Evolutionary conservation across 2,888 invertebrate genomes (phyloP), one percentile per base, ranked within the genome.

Genomic region (Ellobium chinense): DNA sequence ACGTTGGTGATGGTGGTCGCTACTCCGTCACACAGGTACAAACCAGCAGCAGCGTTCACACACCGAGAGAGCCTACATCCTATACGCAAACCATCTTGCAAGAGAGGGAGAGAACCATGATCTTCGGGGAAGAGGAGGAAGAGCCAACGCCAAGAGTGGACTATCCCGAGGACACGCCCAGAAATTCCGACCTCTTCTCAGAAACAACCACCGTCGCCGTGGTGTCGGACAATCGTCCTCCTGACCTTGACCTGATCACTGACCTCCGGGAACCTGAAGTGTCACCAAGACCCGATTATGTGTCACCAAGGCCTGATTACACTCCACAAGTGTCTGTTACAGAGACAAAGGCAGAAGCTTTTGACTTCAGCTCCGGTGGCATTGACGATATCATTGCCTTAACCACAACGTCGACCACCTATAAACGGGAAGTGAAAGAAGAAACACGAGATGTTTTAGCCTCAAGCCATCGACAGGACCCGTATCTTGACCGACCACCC

Each of bases 21-120:
- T 74, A 58, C 9, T 80, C 80, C 68, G 24, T 74, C 29, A 80
- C 72, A 0, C 72, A 78, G 56, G 18, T 78, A 1, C 46, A 46
- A 21, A 36, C 72, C 39, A 60, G n/a, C 62, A 62, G n/a, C 21
- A 60, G 29, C 4, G 56, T 72, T 0, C 36, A 60, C 36, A 56
- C 72, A 24, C 58, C 72, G 27, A 58, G 34, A 1, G 29, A 36
- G 34, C 58, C 72, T 37, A 14, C 72, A 21, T 34, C 70, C 1
- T 5, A 31, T 7, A 37, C 0, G 1, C 27, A 14, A 1, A 58
- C 21, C 12, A 46, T 1, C 34, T 18, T 36, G 24, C 58, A 68
- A 39, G 56, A 36, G 27, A 76, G 58, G n/a, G 69, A 27, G 7
- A 27, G 18, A 2, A 24, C 36, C 7, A 62, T 70, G 37, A 65